Conservation (phyloP, 2,113 vertebrate genomes). For the Delphinus delphis region DNA sequence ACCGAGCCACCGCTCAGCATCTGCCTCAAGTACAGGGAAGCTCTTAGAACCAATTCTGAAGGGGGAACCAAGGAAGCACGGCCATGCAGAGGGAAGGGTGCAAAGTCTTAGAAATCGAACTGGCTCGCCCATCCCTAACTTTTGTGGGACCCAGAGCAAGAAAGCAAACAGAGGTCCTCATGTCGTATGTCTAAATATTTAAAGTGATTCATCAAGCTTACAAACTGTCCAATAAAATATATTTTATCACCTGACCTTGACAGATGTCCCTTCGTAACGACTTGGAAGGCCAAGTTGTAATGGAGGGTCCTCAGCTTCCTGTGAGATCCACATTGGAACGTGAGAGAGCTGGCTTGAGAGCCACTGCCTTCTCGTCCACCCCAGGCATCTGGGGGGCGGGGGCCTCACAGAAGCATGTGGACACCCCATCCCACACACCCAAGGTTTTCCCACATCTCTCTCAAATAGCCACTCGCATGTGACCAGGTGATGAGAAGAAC, state of each 20-base stretch:
- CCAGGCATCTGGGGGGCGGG: not conserved
- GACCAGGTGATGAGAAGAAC: not conserved
- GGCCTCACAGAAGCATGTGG: not conserved
- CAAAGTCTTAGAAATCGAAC: not conserved
- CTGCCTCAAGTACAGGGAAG: not conserved
- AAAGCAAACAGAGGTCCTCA: not conserved
- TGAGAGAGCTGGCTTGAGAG: not conserved
- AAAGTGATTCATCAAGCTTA: not conserved
- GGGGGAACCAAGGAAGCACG: not conserved
- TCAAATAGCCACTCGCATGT: not conserved
- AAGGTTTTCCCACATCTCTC: not conserved
- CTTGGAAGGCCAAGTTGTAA: not conserved
- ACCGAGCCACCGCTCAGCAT: rapidly evolving
- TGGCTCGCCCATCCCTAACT: too few species aligned
- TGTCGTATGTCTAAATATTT: not conserved
- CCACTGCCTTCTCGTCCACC: too few species aligned
- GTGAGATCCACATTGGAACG: not conserved
- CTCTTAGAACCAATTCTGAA: not conserved
- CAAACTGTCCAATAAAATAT: not conserved
- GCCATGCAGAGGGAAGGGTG: rapidly evolving
- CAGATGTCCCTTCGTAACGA: not conserved
- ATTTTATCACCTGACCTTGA: not conserved
- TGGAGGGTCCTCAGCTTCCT: not conserved
- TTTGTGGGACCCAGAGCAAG: not conserved
- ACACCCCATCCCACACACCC: not conserved